These are phyloP conservation scores for Lutjanus erythropterus DNA, from an alignment of 2,113 vertebrate species.

Conservation along the genomic window DNA sequence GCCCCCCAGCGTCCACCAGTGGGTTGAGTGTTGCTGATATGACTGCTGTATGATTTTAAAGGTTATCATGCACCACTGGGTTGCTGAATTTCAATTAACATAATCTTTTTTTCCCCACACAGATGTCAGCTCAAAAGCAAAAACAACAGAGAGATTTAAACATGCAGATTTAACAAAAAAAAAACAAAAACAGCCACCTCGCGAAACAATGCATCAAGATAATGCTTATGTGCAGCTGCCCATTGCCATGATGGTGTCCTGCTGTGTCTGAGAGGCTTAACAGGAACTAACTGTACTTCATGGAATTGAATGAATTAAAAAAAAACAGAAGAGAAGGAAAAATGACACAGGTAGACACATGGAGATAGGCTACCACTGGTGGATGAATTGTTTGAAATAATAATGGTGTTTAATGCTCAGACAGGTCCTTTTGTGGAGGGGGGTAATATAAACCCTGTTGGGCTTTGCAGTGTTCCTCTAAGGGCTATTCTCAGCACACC, in stretches of 20 bases:
- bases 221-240: slow-evolving; percentile 50
- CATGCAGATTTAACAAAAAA: slow-evolving; percentile 28
- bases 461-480: slow-evolving; percentile 48
- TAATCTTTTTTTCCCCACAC: slow-evolving; percentile 3
- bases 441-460: slow-evolving; percentile 51
- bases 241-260: slow-evolving; percentile 57
- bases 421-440: slow-evolving; percentile 54
- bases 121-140: slow-evolving; percentile 25
- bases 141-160: slow-evolving; percentile 41
- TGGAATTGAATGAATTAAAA: slow-evolving; percentile 58
- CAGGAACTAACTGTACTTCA: slow-evolving; percentile 59
- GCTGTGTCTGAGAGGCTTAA: slow-evolving; percentile 67
- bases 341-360: slow-evolving; percentile 29
- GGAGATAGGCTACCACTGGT: slow-evolving; percentile 14
- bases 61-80: background rate
- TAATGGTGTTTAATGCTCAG: slow-evolving; percentile 68
- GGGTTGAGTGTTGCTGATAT: background rate
- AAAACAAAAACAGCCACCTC: slow-evolving; percentile 40
- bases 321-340: slow-evolving; percentile 27
- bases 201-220: slow-evolving; percentile 48
- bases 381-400: slow-evolving; percentile 68
- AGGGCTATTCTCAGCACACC: slow-evolving; percentile 55
- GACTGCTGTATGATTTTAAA: background rate
- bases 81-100: slow-evolving; percentile 51
- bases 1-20: no score